Percentiles rank a stretch among this genome's conserved stretches.
Conservation (phyloP, 2,113 vertebrate genomes). For the Pangasianodon gigas region DNA sequence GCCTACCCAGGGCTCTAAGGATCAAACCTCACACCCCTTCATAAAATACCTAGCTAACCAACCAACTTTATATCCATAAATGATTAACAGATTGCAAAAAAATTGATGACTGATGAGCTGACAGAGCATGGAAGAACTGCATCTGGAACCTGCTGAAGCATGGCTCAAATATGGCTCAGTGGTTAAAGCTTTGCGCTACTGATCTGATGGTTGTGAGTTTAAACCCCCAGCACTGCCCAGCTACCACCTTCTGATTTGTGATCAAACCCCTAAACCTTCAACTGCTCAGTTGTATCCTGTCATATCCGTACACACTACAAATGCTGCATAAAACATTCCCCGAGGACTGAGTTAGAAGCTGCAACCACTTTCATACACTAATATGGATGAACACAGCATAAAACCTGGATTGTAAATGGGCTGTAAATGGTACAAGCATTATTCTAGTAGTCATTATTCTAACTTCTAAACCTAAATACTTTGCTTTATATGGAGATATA, state of each 20-base stretch:
- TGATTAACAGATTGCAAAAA: neutral
- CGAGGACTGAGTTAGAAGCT: neutral
- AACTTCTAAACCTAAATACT: neutral
- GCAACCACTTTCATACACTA: neutral
- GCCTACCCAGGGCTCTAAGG: neutral
- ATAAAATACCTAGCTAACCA: slow-evolving; percentile 5
- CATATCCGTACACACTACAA: neutral
- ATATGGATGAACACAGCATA: neutral
- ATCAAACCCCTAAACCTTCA: neutral
- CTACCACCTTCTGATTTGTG: neutral
- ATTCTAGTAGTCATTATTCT: neutral
- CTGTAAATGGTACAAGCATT: neutral
- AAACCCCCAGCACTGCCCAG: neutral
- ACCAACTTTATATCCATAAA: neutral
- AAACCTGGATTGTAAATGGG: neutral
- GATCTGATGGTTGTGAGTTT: neutral
- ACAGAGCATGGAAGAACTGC: neutral
- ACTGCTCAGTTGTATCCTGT: neutral
- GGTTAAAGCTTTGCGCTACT: neutral
- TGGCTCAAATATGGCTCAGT: neutral
- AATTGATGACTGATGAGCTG: neutral
- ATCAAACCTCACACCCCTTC: neutral
- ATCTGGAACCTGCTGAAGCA: neutral
- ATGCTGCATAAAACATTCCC: neutral
- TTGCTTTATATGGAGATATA: slow-evolving; percentile 42